Evolutionary conservation across 2,888 invertebrate genomes (phyloP), one percentile per base, ranked within the genome.

Genomic region (Aromia moschata): DNA sequence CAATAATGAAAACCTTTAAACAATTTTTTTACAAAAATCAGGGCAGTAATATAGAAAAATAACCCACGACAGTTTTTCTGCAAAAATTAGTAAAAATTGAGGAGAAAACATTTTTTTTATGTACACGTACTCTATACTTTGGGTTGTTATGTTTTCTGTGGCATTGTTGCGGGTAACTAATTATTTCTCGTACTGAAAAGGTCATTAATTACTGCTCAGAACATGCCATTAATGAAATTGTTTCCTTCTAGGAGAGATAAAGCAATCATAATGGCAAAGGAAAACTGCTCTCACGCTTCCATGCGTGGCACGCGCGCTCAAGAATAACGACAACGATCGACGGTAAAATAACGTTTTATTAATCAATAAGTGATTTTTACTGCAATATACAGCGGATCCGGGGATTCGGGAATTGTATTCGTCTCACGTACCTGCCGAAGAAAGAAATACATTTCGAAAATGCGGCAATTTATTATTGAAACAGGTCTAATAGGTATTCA

Each of bases 401-500:
- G n/a, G 40, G 37, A 46, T 31, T 38, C 15, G 17, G 36, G 25
- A 31, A 65, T 65, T 67, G 64, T 68, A 70, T 68, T 70, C 67
- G 33, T 3, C 51, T 53, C 70, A 70, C 70, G 70, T 70, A 62
- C 58, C 57, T 51, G 51, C 55, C 47, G 62, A 59, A 67, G 64
- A 65, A 67, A 65, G 66, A 67, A 70, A 65, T 64, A 67, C 67
- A 69, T 70, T 70, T 54, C 56, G 58, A 65, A 69, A 70, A 68
- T 66, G 66, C 58, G 62, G 67, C 67, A 65, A 70, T 70, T 69
- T 67, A 70, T 70, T 69, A 70, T 58, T 66, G 59, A 55, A 65
- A 59, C 60, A 58, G 60, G 60, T 60, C 61, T 68, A 68, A 66
- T 67, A 65, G 64, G 59, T 62, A 60, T 68, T 69, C 68, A 69